These are phyloP conservation scores for pig (Sus scrofa) DNA, from an alignment of 2,113 vertebrate genomes.

Conservation along the genomic window T2T-Sscrofa CM000817.6:89508001-89508500, in stretches of 20 bases:
- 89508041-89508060: too few relatives aligned
- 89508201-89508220: neutral
- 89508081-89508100: too few relatives aligned
- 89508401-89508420: neutral
- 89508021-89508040: too few relatives aligned
- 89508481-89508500: too few relatives aligned
- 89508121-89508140: neutral
- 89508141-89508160: neutral
- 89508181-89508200: neutral
- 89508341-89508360: neutral
- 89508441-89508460: neutral
- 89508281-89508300: neutral
- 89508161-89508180: neutral
- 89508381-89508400: neutral
- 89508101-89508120: neutral
- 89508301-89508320: neutral
- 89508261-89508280: neutral
- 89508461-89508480: neutral
- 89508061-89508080: too few relatives aligned
- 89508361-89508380: neutral
- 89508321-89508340: neutral
- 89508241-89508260: neutral
- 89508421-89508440: neutral
- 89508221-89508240: neutral
- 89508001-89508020: too few relatives aligned